Evolutionary conservation across 2,113 vertebrate species (phyloP).

Genomic region (Rattus norvegicus): DNA sequence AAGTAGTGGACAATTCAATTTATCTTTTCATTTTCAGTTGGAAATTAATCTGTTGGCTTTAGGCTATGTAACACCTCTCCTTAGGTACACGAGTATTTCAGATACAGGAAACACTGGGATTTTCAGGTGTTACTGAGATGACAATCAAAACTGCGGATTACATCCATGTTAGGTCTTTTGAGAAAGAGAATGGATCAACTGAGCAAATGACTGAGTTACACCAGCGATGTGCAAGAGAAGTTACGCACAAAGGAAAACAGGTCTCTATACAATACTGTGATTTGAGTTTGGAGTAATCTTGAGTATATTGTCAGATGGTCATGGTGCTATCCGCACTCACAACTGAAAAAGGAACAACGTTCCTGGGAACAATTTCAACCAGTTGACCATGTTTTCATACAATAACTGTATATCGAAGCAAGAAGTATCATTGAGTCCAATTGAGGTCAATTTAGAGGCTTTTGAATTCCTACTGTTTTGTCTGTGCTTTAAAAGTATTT

Average conservation of each 20-base stretch:
- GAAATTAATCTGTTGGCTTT: slow-evolving; percentile 90
- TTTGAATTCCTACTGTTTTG: background rate
- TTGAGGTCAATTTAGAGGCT: slow-evolving; percentile 11
- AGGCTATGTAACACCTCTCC: slow-evolving; percentile 90
- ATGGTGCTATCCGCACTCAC: background rate
- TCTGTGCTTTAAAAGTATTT: background rate
- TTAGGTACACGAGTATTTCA: slow-evolving; percentile 91
- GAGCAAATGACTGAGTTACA: slow-evolving; percentile 59
- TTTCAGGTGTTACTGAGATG: slow-evolving; percentile 88
- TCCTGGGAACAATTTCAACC: background rate
- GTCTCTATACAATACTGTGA: background rate
- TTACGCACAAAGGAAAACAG: slow-evolving; percentile 30
- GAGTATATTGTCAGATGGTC: background rate
- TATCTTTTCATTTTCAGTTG: slow-evolving; percentile 84
- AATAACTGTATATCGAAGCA: slow-evolving; percentile 14
- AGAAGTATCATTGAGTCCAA: background rate
- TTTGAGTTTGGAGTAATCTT: slow-evolving; percentile 31
- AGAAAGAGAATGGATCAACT: slow-evolving; percentile 66
- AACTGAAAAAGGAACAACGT: background rate
- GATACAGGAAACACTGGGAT: slow-evolving; percentile 89
- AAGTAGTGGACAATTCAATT: slow-evolving; percentile 77
- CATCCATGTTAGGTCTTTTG: slow-evolving; percentile 86
- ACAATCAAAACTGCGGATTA: slow-evolving; percentile 87
- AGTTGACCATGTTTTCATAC: background rate
- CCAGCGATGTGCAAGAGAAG: background rate